Conservation (phyloP, 2,888 invertebrate species). For the Dendrolimus pini region DNA sequence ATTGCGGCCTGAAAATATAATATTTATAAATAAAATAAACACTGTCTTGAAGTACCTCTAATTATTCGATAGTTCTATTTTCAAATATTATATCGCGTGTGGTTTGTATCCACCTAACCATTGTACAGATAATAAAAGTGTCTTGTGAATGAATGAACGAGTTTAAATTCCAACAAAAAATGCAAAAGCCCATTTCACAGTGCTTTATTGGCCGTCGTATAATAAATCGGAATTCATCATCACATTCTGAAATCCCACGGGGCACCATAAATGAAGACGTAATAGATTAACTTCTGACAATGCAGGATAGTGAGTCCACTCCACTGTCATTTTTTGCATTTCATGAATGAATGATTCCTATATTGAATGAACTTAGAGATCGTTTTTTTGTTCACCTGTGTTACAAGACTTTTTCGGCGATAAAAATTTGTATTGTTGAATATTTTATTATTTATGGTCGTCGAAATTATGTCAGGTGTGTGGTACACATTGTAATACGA, state of each 20-base stretch:
- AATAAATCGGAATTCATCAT: slow-evolving; percentile 45
- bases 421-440: slow-evolving; percentile 70
- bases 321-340: slow-evolving; percentile 39
- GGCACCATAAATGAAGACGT: slow-evolving; percentile 58
- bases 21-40: too few relatives aligned
- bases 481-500: slow-evolving; percentile 6
- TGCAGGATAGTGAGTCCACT: slow-evolving; percentile 19
- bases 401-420: slow-evolving; percentile 40
- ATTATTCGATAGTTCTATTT: too few relatives aligned
- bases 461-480: slow-evolving; percentile 26
- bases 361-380: slow-evolving; percentile 46
- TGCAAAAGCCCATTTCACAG: slow-evolving; percentile 22
- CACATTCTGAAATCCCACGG: slow-evolving; percentile 54
- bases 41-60: too few relatives aligned
- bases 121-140: neutral
- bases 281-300: slow-evolving; percentile 51
- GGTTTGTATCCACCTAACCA: too few relatives aligned
- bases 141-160: slow-evolving; percentile 7
- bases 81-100: too few relatives aligned
- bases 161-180: slow-evolving; percentile 11
- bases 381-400: slow-evolving; percentile 52
- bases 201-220: slow-evolving; percentile 22
- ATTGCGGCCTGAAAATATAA: too few relatives aligned
- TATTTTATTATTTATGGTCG: slow-evolving; percentile 61
- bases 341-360: slow-evolving; percentile 32